Evolutionary conservation across 92 coral and sea anemone genomes (phyloP), one percentile per base, ranked within the genome.

Genomic region (Epizoanthus illoricatus): DNA sequence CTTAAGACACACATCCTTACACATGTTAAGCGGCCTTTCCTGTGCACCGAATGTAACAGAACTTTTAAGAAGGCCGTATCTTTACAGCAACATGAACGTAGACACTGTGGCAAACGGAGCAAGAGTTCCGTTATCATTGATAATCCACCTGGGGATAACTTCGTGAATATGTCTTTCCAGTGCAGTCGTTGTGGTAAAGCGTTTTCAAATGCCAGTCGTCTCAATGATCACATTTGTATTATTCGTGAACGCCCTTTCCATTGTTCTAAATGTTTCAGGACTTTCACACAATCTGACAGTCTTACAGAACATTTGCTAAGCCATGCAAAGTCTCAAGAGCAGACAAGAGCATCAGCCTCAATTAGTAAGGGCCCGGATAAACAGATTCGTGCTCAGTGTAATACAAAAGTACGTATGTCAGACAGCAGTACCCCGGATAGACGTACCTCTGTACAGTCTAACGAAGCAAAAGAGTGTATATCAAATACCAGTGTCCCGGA

Each of bases 11-110:
- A 76, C 39, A 3, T 40, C 23, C 69, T 39, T 28, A 76, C 67
- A 40, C 81, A 76, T 47, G 43, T 76, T 57, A 76, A 61, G 15
- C 81, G 81, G 10, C 81, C 81, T 10, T 61, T 36, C 16, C 58
- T 76, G 40, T 76, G 81, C 81, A 60, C 69, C 36, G 65, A n/a
- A 58, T 76, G 81, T 76, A n/a, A 60, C 42, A 76, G 40, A 60
- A 58, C 81, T n/a, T 76, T 76, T 60, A 76, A 76, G 19, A 40
- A 65, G 13, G 42, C 43, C 2, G 1, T 65, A 4, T 23, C 28
- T 6, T 65, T 65, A 39, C 11, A 76, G 64, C 57, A 7, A 39
- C 81, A 76, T 76, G 5, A 18, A 10, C 57, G 45, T 40, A 60
- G 65, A 41, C 81, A 76, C 69, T 41, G 49, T 36, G 19, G 16